Evolutionary conservation across 2,888 invertebrate species (phyloP).

Genomic region (Agrochola litura): DNA sequence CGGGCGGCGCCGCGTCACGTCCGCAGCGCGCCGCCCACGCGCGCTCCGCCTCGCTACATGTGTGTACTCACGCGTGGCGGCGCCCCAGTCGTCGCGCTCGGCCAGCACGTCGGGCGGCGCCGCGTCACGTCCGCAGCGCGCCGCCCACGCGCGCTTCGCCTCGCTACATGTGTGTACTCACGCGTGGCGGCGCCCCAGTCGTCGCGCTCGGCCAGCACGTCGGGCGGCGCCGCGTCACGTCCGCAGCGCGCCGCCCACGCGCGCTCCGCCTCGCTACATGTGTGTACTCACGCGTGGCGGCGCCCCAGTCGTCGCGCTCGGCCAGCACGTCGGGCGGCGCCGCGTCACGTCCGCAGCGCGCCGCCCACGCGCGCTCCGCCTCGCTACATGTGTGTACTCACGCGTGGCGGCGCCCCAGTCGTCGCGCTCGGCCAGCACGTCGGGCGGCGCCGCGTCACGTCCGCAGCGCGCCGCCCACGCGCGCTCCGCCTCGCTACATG

Average conservation of each 20-base stretch:
- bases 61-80: slow-evolving; percentile 47
- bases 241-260: slow-evolving; percentile 80
- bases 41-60: slow-evolving; percentile 72
- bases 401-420: too few species aligned
- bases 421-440: too few species aligned
- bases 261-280: slow-evolving; percentile 72
- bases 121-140: slow-evolving; percentile 77
- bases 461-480: too few species aligned
- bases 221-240: slow-evolving; percentile 81
- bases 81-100: slow-evolving; percentile 66
- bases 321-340: too few species aligned
- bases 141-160: slow-evolving; percentile 79
- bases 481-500: too few species aligned
- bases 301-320: too few species aligned
- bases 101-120: slow-evolving; percentile 85
- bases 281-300: too few species aligned
- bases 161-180: slow-evolving; percentile 56
- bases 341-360: too few species aligned
- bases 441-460: too few species aligned
- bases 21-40: slow-evolving; percentile 80
- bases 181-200: slow-evolving; percentile 73
- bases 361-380: too few species aligned
- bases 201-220: slow-evolving; percentile 81
- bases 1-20: slow-evolving; percentile 81
- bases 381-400: too few species aligned